phyloP scores from a whole-genome alignment of 2,888 invertebrate species.

The Perithous albicinctus region DNA sequence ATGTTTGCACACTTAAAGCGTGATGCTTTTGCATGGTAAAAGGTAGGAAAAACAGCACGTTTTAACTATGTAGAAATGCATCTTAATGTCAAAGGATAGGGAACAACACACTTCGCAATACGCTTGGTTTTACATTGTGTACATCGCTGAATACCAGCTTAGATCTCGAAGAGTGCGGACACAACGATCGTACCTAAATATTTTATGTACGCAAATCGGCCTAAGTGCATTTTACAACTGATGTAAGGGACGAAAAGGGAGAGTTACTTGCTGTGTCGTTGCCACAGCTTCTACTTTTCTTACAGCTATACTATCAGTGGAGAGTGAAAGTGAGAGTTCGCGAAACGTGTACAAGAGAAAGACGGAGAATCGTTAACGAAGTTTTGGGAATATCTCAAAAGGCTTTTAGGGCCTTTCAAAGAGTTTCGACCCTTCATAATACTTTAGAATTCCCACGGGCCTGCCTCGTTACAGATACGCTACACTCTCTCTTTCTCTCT shows the following conservation, averaged over 20 bases:
- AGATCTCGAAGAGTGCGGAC: constrained; percentile 27
- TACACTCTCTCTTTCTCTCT: neutral
- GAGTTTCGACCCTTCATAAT: constrained; percentile 61
- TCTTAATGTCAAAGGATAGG: too few relatives aligned
- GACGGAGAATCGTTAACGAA: constrained; percentile 77
- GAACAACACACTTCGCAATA: too few relatives aligned
- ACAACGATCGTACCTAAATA: constrained; percentile 46
- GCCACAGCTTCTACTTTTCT: neutral
- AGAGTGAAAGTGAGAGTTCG: constrained; percentile 35
- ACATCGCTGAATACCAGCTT: constrained; percentile 1
- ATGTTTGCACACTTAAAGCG: too few relatives aligned
- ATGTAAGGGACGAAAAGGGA: constrained; percentile 5
- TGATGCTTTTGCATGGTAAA: too few relatives aligned
- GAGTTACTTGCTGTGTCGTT: constrained; percentile 14
- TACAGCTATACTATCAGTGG: neutral
- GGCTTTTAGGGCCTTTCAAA: constrained; percentile 76
- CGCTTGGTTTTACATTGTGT: too few relatives aligned
- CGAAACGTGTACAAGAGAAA: constrained; percentile 38
- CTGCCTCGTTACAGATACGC: constrained; percentile 42
- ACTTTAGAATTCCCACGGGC: constrained; percentile 57
- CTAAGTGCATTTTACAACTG: constrained; percentile 38
- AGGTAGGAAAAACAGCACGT: too few relatives aligned
- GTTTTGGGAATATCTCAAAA: constrained; percentile 80
- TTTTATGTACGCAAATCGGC: constrained; percentile 48
- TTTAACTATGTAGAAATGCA: too few relatives aligned